Evolutionary conservation across 1,140 invertebrate species (phyloP).

Genomic region (Trissolcus basalis): DNA sequence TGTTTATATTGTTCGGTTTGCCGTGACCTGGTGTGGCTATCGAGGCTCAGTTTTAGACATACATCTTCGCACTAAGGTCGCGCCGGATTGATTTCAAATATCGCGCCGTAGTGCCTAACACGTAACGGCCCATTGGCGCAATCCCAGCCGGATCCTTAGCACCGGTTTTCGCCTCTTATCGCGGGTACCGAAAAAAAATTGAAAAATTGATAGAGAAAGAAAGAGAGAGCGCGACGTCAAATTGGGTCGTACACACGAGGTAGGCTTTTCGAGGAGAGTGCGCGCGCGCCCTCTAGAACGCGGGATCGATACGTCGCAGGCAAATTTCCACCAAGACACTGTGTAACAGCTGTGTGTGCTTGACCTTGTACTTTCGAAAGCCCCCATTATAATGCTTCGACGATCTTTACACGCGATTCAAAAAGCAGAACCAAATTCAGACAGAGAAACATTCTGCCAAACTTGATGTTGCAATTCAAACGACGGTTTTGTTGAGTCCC

Average conservation of each 20-base stretch:
- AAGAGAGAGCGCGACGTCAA: no score
- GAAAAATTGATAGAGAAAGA: no score
- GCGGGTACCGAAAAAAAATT: no score
- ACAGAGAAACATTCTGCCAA: neutral
- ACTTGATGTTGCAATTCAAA: neutral
- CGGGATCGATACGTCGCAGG: slow-evolving; percentile 65
- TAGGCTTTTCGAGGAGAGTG: neutral
- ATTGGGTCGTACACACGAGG: no score
- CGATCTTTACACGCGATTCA: slow-evolving; percentile 15
- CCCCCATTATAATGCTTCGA: slow-evolving; percentile 23
- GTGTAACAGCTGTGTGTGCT: slow-evolving; percentile 60
- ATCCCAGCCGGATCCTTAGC: no score
- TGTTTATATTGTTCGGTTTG: slow-evolving; percentile 24
- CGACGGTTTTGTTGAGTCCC: neutral
- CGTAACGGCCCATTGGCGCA: no score
- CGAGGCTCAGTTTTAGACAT: slow-evolving; percentile 26
- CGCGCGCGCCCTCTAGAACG: slow-evolving; percentile 49
- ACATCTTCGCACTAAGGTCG: slow-evolving; percentile 30
- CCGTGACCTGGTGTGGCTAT: slow-evolving; percentile 24
- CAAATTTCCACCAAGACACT: slow-evolving; percentile 50
- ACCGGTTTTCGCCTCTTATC: no score
- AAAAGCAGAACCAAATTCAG: neutral
- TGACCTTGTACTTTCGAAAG: slow-evolving; percentile 63
- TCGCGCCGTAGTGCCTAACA: slow-evolving; percentile 7
- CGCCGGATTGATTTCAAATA: slow-evolving; percentile 53